Base-by-base conservation (phyloP, 1,140 invertebrate genomes). In the Hormaphis cornu region DNA sequence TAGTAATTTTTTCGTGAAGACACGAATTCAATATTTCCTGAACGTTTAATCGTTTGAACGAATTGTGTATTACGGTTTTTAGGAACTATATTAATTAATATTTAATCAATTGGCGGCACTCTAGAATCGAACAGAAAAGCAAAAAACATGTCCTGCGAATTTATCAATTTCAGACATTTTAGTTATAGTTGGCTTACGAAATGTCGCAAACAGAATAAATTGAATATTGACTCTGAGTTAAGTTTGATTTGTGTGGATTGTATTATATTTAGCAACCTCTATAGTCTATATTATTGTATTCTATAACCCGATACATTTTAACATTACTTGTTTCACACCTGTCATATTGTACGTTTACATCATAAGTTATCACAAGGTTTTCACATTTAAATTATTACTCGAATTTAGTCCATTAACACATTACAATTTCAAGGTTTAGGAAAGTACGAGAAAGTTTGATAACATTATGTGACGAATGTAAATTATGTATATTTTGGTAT, bases 161-260 rank as follows among this genome's bases (percentile, higher is more conserved):
- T n/a, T n/a, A n/a, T n/a, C n/a, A 22, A 14, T 54, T 54, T 54
- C 7, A 16, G 12, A 9, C 1, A 33, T 37, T 56, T 56, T 37
- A 56, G 54, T 56, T 37, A 56, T n/a, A 37, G 35, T 16, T 37
- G n/a, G n/a, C n/a, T 37, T 37, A 37, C 20, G 33, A 56, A 56
- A 56, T 56, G 30, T 56, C n/a, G 54, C 54, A 37, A 56, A 56
- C 35, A 56, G 35, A 56, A 56, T 18, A 56, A 1, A 37, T 37
- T 6, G 37, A 37, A n/a, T n/a, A 37, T 37, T 40, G 20, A 37
- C 37, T 37, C 8, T 14, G 52, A 8, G 14, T 22, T 37, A 14
- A 56, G 37, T n/a, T n/a, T 56, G 20, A 22, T 56, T 56, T 37
- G 33, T 56, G 33, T 24, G 37, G 24, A 37, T 56, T 35, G 18